phyloP scores from a whole-genome alignment of 1,140 invertebrate species.

The Drosophila micromelanica region DNA sequence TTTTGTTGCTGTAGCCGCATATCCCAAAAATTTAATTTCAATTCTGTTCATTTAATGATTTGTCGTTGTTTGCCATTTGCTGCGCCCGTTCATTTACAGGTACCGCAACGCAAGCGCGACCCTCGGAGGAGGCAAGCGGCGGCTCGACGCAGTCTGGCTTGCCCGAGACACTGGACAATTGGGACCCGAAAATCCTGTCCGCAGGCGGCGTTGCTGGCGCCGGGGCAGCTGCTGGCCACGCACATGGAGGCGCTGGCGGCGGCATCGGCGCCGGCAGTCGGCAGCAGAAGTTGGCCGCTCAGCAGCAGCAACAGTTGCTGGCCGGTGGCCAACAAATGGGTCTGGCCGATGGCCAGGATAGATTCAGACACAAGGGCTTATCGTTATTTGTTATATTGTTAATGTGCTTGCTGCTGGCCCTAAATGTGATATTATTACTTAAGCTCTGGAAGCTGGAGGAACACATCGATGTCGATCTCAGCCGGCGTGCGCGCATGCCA shows the following conservation, averaged over 20 bases:
- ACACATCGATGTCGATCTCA: slow-evolving; percentile 83
- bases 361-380: slow-evolving; percentile 72
- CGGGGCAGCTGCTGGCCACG: slow-evolving; percentile 31
- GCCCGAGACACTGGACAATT: slow-evolving; percentile 53
- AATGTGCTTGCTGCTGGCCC: slow-evolving; percentile 88
- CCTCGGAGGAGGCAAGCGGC: slow-evolving; percentile 59
- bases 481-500: slow-evolving; percentile 80
- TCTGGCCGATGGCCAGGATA: slow-evolving; percentile 35
- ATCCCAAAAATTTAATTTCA: slow-evolving; percentile 15
- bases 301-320: slow-evolving; percentile 54
- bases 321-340: slow-evolving; percentile 47
- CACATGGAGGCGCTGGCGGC: slow-evolving; percentile 20
- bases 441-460: slow-evolving; percentile 91
- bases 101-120: slow-evolving; percentile 71
- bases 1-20: slow-evolving; percentile 43
- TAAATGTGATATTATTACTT: slow-evolving; percentile 92
- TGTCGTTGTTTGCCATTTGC: slow-evolving; percentile 50
- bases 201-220: slow-evolving; percentile 15
- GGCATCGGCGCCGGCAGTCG: slow-evolving; percentile 20
- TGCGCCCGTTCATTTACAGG: slow-evolving; percentile 60
- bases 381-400: slow-evolving; percentile 87
- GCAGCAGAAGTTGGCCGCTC: slow-evolving; percentile 35
- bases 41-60: slow-evolving; percentile 44
- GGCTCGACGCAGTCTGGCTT: slow-evolving; percentile 45
- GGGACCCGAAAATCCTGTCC: slow-evolving; percentile 45